Conservation (phyloP, 2,888 invertebrate species). For the Ectemnius lituratus region DNA sequence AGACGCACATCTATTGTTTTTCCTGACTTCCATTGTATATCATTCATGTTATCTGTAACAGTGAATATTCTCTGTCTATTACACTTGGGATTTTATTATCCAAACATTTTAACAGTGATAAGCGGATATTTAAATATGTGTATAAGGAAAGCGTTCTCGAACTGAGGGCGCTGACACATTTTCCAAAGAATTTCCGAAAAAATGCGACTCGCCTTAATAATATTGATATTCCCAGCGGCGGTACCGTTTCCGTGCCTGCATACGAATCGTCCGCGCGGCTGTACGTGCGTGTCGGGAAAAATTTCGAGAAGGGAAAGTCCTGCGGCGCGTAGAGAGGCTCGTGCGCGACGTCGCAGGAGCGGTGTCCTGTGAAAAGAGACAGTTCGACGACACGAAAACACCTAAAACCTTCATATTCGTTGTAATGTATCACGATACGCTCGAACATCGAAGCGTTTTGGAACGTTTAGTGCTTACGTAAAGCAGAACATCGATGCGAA, state of each 20-base stretch:
- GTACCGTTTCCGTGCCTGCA: constrained; percentile 32
- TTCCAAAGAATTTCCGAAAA: constrained; percentile 17
- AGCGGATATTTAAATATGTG: not conserved
- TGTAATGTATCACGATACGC: not conserved
- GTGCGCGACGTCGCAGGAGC: constrained; percentile 15
- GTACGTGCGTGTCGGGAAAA: constrained; percentile 35
- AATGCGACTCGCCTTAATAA: constrained; percentile 23
- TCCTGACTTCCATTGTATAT: not conserved
- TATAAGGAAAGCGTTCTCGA: not conserved
- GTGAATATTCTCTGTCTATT: no score
- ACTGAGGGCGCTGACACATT: not conserved
- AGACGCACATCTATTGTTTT: not conserved
- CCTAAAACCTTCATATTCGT: not conserved
- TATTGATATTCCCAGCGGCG: constrained; percentile 50
- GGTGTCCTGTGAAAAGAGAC: constrained; percentile 14
- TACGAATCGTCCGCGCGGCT: constrained; percentile 40
- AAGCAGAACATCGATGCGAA: constrained; percentile 40
- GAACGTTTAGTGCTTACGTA: constrained; percentile 55
- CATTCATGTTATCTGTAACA: not conserved
- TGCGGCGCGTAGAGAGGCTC: constrained; percentile 10
- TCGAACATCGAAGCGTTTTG: not conserved
- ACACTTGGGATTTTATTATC: no score
- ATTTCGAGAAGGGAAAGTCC: constrained; percentile 54
- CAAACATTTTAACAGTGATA: no score
- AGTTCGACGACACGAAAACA: not conserved